Conservation (phyloP, 1,140 invertebrate genomes). For the Drosophila nigrodunni region DNA sequence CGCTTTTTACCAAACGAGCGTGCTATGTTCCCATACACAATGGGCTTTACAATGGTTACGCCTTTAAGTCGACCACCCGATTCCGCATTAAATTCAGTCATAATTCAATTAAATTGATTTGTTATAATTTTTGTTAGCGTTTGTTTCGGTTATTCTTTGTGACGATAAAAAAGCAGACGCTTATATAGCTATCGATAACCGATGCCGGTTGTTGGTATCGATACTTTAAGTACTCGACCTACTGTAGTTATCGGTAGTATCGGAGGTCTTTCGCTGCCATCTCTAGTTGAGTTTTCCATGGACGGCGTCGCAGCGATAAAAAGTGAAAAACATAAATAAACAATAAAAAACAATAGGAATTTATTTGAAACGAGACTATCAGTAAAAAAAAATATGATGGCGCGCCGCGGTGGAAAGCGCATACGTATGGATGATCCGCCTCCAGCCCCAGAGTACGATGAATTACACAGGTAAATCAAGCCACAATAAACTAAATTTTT, state of each 20-base stretch:
- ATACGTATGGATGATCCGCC: conserved; percentile 96
- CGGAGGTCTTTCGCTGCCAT: conserved; percentile 10
- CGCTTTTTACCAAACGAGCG: conserved; percentile 98
- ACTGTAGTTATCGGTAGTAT: neutral
- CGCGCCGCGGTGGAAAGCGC: conserved; percentile 92
- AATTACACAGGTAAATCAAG: conserved; percentile 56
- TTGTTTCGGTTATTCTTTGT: conserved; percentile 2
- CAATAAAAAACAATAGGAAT: neutral
- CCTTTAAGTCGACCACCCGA: conserved; percentile 94
- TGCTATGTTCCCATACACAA: conserved; percentile 98
- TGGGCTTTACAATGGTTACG: conserved; percentile 96
- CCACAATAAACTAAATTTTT: neutral
- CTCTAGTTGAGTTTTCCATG: conserved; percentile 16
- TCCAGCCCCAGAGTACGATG: conserved; percentile 90
- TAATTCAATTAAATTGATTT: conserved; percentile 85
- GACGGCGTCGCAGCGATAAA: conserved; percentile 13
- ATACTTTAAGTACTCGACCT: too few relatives aligned
- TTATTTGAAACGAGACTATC: neutral
- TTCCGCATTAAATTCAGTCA: conserved; percentile 92
- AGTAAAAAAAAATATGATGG: conserved; percentile 86
- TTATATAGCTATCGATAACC: neutral
- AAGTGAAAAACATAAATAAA: conserved; percentile 10
- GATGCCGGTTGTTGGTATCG: too few relatives aligned
- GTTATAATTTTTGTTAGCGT: neutral
- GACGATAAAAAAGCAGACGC: neutral